Percentiles rank a stretch among this genome's conserved stretches.
These are phyloP conservation scores for Tipula lateralis DNA, from an alignment of 2,888 invertebrate species.

Conservation along the genomic window DNA sequence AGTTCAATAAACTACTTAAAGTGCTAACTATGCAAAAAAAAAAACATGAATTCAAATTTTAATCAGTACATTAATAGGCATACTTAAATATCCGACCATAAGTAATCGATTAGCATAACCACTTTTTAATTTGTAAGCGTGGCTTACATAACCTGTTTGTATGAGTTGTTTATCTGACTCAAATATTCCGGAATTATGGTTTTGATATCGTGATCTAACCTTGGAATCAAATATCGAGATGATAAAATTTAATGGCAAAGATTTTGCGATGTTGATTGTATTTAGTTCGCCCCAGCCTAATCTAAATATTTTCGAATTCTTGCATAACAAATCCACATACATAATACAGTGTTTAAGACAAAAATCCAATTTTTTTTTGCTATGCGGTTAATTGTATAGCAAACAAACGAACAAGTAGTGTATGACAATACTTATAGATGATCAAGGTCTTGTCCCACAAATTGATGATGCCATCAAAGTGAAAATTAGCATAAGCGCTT, in stretches of 20 bases:
- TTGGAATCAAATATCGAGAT: neutral
- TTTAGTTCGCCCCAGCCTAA: neutral
- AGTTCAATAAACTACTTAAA: neutral
- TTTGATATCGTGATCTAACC: neutral
- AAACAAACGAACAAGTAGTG: neutral
- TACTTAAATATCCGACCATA: neutral
- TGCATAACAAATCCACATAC: neutral
- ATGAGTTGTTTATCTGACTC: too few species aligned
- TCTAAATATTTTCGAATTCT: neutral
- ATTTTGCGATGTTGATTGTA: too few species aligned
- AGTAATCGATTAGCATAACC: neutral
- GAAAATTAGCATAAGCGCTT: neutral
- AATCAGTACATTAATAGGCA: neutral
- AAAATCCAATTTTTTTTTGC: neutral
- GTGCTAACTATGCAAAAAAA: neutral
- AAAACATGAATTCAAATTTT: neutral
- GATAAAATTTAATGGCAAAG: too few species aligned
- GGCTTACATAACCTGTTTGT: neutral
- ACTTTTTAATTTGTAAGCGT: neutral
- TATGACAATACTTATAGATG: neutral
- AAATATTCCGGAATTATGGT: neutral
- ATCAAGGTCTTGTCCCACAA: neutral
- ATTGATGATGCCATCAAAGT: conserved; percentile 11
- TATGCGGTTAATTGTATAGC: neutral
- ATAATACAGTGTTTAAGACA: neutral